phyloP scores from a whole-genome alignment of 2,113 vertebrate species.

The Cynoglossus semilaevis region DNA sequence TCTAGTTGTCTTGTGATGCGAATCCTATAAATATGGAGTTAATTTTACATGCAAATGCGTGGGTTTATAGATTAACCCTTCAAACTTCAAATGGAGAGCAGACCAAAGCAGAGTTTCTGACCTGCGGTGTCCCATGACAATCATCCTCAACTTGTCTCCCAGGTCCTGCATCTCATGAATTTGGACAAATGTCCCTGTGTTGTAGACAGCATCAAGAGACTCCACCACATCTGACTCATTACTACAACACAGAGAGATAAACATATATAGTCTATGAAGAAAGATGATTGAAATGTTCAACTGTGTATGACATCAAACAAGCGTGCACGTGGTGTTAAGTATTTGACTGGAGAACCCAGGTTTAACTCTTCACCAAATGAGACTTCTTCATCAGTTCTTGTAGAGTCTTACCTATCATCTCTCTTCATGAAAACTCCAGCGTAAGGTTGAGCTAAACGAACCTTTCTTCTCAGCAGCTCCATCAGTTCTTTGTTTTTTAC shows the following conservation, averaged over 20 bases:
- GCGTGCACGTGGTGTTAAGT: no score
- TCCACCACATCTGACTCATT: conserved; percentile 91
- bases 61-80: no score
- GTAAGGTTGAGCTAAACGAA: conserved; percentile 93
- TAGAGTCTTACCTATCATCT: conserved; percentile 83
- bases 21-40: conserved; percentile 75
- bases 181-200: conserved; percentile 94
- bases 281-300: no score
- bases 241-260: conserved; percentile 63
- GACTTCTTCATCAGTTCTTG: no score
- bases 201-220: conserved; percentile 87
- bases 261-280: background rate
- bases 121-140: conserved; percentile 90
- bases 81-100: no score
- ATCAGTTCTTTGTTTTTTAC: conserved; percentile 92
- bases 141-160: conserved; percentile 96
- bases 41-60: background rate
- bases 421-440: conserved; percentile 94
- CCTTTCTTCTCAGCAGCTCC: conserved; percentile 92
- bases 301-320: no score
- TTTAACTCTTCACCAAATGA: no score
- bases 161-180: conserved; percentile 99
- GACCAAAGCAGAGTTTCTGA: conserved; percentile 8
- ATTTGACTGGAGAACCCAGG: no score
- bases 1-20: conserved; percentile 85